Evolutionary conservation across 2,113 vertebrate genomes (phyloP), one percentile per base, ranked within the genome.

Genomic region (Proterorhinus semilunaris): DNA sequence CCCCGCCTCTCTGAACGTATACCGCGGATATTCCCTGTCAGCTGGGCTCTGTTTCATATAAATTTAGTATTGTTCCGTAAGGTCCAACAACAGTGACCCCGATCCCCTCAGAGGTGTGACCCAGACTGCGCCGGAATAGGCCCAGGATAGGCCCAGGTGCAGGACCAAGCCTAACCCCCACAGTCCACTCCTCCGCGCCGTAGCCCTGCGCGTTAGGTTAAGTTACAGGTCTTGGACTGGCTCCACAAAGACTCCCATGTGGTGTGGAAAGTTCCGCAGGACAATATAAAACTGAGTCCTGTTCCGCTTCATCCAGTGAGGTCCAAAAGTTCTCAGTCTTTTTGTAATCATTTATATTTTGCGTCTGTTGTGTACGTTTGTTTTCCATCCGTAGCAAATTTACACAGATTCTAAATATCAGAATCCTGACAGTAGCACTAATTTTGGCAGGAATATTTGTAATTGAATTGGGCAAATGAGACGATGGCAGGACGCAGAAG

Each of bases 191-290:
- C 69, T 44, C 75, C 27, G 67, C 71, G 62, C 74, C 67, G 64
- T 69, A 53, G 71, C 79, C 73, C 65, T 61, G 21, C 21, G 21
- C 21, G 21, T 21, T 21, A 62, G 74, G 58, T 74, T 52, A 84
- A 70, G 46, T 91, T 89, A 82, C 84, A 86, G 8, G 11, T 51
- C 21, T 48, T 55, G 61, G 64, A 62, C 74, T 54, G 65, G 77
- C 42, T 8, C 36, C 58, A 61, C 36, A 15, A 43, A 9, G 7
- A 9, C 42, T 27, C 54, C n/a, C 54, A 36, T 12, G 10, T 13
- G 55, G 1, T 72, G 64, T 6, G 27, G 27, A 21, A 12, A 42
- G 21, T 58, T 58, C 11, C 4, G 9, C 27, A 58, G 55, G 10
- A 58, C 6, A 42, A 3, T 3, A 36, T 11, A 43, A 43, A 42